Evolutionary conservation across 2,113 vertebrate genomes (phyloP), one percentile per base, ranked within the genome.

Genomic region (Ornithorhynchus anatinus): DNA sequence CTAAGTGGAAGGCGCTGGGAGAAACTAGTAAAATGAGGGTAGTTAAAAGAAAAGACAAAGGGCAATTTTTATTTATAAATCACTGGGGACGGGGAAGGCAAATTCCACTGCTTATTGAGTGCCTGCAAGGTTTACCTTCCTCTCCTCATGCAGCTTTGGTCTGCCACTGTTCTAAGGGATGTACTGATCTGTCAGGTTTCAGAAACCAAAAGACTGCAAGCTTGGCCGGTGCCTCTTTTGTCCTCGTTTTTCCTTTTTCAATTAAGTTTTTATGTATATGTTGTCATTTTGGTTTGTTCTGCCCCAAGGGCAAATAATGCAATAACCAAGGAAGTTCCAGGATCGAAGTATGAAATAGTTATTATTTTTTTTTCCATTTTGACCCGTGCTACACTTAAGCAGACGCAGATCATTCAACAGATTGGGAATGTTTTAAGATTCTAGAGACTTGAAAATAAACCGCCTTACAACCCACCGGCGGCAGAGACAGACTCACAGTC

Each of bases 231-330:
- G 86, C 84, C 70, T 77, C 75, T 69, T 75, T 71, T 56, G 60
- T 50, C 75, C 74, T 64, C 62, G 7, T 80, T 83, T 86, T 67
- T 76, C 50, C 51, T 76, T 92, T 90, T 89, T 84, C 88, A 90
- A 90, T 89, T 91, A 83, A 78, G 51, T 91, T 92, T 92, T n/a
- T n/a, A 84, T 93, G 90, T 94, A 90, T 94, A 92, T 94, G 89
- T 92, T 93, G 89, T 87, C 87, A 86, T 84, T 90, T 75, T 50
- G 39, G 38, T 63, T 63, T 74, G 23, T 69, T 65, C 69, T 17
- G 14, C 20, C 59, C 44, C 70, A 58, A n/a, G 69, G 31, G 58
- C 86, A 89, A 85, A 86, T 90, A 90, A 89, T 87, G 77, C 75
- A 75, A 81, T 85, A 84, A 72, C 72, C 73, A 79, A 79, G 87